phyloP scores from a whole-genome alignment of 1,140 invertebrate genomes.

The Pogonomyrmex barbatus region DNA sequence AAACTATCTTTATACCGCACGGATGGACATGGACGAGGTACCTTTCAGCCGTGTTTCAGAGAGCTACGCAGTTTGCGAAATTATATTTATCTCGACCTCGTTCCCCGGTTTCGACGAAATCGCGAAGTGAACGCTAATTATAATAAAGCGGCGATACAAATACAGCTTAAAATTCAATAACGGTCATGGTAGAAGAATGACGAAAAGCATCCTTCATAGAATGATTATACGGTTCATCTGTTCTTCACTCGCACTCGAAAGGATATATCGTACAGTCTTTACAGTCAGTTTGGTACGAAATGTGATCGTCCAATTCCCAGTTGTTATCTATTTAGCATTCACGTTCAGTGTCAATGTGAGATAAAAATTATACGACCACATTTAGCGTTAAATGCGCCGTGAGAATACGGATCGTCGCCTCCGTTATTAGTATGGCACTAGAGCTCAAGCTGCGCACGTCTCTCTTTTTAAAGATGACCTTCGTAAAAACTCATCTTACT shows the following conservation, averaged over 20 bases:
- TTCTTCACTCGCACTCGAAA: neutral
- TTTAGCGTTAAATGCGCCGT: constrained; percentile 47
- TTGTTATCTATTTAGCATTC: constrained; percentile 20
- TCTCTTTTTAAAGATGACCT: constrained; percentile 57
- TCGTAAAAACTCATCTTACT: constrained; percentile 48
- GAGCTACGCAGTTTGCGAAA: constrained; percentile 48
- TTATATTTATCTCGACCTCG: constrained; percentile 51
- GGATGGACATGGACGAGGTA: constrained; percentile 30
- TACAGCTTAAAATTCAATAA: neutral
- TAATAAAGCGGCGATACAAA: neutral
- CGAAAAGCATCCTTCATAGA: neutral
- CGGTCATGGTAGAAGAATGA: neutral
- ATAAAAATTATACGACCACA: constrained; percentile 49
- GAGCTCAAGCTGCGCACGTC: constrained; percentile 42
- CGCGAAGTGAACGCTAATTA: neutral
- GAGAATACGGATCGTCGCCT: constrained; percentile 43
- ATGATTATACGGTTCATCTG: neutral
- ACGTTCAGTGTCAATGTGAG: constrained; percentile 44
- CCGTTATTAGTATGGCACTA: constrained; percentile 35
- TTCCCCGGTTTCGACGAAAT: neutral
- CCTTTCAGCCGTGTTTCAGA: constrained; percentile 48
- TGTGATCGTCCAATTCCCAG: constrained; percentile 6
- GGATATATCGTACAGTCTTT: neutral
- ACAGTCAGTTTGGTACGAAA: neutral
- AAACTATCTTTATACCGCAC: constrained; percentile 76